These are phyloP conservation scores for Chrysochloris asiatica DNA, from an alignment of 2,113 vertebrate genomes.

Conservation along the genomic window DNA sequence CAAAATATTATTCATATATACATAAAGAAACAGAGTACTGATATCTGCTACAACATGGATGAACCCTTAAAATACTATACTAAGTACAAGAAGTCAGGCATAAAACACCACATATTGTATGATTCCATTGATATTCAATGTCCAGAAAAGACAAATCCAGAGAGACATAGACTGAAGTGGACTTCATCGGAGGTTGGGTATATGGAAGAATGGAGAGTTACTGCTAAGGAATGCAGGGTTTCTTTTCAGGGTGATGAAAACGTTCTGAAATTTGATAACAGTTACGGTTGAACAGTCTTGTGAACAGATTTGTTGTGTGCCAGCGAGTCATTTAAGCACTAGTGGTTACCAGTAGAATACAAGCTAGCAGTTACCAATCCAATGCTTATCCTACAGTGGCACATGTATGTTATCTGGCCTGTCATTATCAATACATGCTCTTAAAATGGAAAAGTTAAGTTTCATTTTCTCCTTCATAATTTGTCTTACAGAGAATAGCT, in stretches of 20 bases:
- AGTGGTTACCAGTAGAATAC: too few relatives aligned
- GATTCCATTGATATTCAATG: not conserved
- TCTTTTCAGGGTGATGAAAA: not conserved
- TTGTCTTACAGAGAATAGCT: slow-evolving; percentile 40
- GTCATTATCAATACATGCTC: not conserved
- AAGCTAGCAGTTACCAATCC: too few relatives aligned
- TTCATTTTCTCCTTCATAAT: not conserved
- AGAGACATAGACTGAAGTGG: not conserved
- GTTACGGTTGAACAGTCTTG: not conserved
- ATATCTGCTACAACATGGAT: not conserved
- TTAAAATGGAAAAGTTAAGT: not conserved
- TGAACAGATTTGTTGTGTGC: not conserved
- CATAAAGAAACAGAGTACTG: not conserved
- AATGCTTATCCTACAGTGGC: too few relatives aligned
- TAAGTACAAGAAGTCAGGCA: not conserved
- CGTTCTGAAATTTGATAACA: not conserved
- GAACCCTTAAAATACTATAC: not conserved
- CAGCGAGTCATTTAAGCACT: too few relatives aligned
- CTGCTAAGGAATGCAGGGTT: not conserved
- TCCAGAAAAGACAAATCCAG: not conserved
- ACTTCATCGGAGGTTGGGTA: too few relatives aligned
- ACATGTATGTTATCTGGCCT: not conserved
- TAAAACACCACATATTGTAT: not conserved
- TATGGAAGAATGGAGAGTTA: not conserved
- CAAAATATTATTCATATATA: not conserved